Conservation (phyloP, 2,797 vertebrate species). For the Buphagus erythrorhynchus region DNA sequence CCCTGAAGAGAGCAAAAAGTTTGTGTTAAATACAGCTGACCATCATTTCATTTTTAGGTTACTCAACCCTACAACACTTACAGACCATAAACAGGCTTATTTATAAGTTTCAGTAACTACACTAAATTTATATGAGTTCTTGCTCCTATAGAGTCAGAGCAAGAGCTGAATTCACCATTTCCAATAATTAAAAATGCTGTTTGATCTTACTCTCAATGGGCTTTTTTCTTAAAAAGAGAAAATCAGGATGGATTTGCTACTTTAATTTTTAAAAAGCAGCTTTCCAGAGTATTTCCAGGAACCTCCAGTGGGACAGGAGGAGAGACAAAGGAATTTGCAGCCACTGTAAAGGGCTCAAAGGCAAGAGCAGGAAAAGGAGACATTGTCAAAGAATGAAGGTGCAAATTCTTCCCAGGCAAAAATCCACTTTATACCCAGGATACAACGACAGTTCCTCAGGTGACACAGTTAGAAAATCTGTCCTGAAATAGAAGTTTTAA, state of each 20-base stretch:
- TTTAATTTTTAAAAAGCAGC: background rate
- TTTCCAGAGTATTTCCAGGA: background rate
- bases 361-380: background rate
- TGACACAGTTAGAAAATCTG: background rate
- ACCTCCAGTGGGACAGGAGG: background rate
- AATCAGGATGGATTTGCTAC: background rate
- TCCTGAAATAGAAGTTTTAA: background rate
- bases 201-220: background rate
- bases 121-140: background rate
- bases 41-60: background rate
- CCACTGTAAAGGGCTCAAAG: background rate
- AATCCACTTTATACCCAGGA: background rate
- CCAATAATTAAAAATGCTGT: background rate
- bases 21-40: background rate
- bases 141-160: background rate
- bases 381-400: background rate
- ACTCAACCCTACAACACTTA: background rate
- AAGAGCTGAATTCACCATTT: background rate
- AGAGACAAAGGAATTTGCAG: background rate
- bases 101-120: background rate
- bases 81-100: background rate
- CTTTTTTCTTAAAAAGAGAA: background rate
- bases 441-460: background rate
- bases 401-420: background rate
- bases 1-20: constrained; percentile 73